Conservation (phyloP, 1,140 invertebrate species). For the Mycetomoellerius zeteki region DNA sequence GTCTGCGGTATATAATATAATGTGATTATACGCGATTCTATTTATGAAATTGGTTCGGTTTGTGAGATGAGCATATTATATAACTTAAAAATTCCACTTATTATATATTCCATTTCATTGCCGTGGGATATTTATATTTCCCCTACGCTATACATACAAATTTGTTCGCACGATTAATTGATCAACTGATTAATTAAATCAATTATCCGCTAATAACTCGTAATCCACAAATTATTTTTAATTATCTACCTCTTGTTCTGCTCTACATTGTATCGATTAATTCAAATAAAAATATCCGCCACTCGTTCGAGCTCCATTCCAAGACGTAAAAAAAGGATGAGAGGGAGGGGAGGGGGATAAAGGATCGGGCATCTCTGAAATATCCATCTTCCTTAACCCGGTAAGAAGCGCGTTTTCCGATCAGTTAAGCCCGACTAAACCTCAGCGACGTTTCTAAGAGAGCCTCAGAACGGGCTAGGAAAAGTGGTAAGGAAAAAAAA, state of each 20-base stretch:
- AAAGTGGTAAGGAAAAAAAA: slow-evolving; percentile 33
- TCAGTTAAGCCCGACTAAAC: slow-evolving; percentile 82
- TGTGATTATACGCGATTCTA: background rate
- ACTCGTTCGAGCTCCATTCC: slow-evolving; percentile 10
- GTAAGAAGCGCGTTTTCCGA: slow-evolving; percentile 83
- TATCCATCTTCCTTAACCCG: slow-evolving; percentile 80
- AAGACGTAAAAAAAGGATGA: background rate
- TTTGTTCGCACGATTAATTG: slow-evolving; percentile 1
- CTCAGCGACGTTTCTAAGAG: slow-evolving; percentile 76
- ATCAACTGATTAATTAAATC: slow-evolving; percentile 54
- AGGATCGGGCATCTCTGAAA: slow-evolving; percentile 69
- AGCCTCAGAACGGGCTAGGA: slow-evolving; percentile 13
- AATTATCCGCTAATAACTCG: slow-evolving; percentile 49
- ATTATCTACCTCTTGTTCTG: slow-evolving; percentile 20
- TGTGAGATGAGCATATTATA: background rate
- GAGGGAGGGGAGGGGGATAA: slow-evolving; percentile 51
- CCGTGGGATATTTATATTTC: slow-evolving; percentile 34
- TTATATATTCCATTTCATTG: slow-evolving; percentile 7
- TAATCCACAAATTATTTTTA: slow-evolving; percentile 52
- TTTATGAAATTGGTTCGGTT: slow-evolving; percentile 10
- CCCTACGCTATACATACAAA: slow-evolving; percentile 13
- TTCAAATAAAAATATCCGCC: slow-evolving; percentile 55
- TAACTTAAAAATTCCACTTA: background rate
- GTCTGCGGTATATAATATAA: background rate
- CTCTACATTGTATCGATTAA: slow-evolving; percentile 26